Conservation (phyloP, 2,797 vertebrate species). For the Poecilia picta region DNA sequence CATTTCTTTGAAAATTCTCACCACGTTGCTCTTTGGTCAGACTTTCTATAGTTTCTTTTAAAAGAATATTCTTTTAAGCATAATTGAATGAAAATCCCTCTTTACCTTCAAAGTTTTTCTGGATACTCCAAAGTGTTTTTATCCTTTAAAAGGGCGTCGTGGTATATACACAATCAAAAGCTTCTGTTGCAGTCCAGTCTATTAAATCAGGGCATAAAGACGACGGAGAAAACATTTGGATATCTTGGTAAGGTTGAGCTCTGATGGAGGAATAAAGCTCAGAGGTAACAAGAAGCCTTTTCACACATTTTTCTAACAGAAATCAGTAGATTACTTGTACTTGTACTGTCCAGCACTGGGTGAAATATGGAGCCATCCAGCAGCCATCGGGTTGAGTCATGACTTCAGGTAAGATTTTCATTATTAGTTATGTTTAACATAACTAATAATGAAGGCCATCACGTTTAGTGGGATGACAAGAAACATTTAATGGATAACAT, state of each 20-base stretch:
- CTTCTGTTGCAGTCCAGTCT: not conserved
- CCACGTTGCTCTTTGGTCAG: slow-evolving; percentile 6
- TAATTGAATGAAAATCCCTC: not conserved
- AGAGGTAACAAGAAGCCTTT: slow-evolving; percentile 38
- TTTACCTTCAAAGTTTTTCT: not conserved
- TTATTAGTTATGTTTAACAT: not conserved
- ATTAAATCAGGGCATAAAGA: slow-evolving; percentile 2
- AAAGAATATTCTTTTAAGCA: slow-evolving; percentile 1
- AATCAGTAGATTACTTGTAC: slow-evolving; percentile 64
- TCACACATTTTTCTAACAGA: slow-evolving; percentile 34
- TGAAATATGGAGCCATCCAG: not conserved
- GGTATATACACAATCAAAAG: not conserved
- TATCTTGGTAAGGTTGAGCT: slow-evolving; percentile 25
- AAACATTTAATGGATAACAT: no score
- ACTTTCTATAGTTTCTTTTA: slow-evolving; percentile 10
- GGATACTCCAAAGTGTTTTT: not conserved
- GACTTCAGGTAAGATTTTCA: not conserved
- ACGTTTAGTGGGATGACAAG: no score
- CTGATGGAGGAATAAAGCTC: slow-evolving; percentile 42
- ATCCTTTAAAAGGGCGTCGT: not conserved
- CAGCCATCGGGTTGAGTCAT: not conserved
- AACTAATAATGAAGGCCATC: no score
- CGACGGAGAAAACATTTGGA: not conserved
- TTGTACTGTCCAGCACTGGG: not conserved
- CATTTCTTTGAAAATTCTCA: slow-evolving; percentile 10